A percentile compares a stretch with the other conserved stretches of the same genome.
Evolutionary conservation across 2,797 vertebrate genomes (phyloP).

Genomic region (Falco columbarius): DNA sequence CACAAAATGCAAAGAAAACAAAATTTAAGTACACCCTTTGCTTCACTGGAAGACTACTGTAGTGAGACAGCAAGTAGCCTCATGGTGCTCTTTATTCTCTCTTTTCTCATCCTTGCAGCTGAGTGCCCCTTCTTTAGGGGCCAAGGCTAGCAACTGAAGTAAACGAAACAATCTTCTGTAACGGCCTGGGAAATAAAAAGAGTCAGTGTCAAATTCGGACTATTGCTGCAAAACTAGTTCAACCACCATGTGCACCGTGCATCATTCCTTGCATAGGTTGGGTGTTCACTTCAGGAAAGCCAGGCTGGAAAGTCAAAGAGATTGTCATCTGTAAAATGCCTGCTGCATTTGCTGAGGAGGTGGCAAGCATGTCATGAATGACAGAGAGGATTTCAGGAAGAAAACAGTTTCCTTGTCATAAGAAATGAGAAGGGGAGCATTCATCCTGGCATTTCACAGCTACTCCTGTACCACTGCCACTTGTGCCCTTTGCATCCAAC

Average conservation of each 20-base stretch:
- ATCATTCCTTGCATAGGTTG: not conserved
- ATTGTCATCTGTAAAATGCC: not conserved
- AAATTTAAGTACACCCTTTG: not conserved
- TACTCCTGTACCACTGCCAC: not conserved
- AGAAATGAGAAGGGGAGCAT: not conserved
- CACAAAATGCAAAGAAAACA: not conserved
- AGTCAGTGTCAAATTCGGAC: not conserved
- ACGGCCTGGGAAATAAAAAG: not conserved
- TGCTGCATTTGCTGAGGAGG: not conserved
- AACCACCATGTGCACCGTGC: rapidly evolving
- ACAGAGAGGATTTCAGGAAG: not conserved
- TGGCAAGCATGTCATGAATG: rapidly evolving
- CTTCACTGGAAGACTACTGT: not conserved
- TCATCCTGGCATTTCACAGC: not conserved
- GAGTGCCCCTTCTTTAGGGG: not conserved
- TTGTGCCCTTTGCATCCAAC: not conserved
- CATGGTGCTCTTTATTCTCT: not conserved
- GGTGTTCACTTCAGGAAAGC: not conserved
- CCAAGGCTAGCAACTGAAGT: not conserved
- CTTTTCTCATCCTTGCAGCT: not conserved
- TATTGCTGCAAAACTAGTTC: not conserved
- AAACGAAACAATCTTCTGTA: not conserved
- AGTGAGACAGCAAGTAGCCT: not conserved
- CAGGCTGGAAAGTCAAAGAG: not conserved
- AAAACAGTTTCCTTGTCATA: not conserved